Conservation (phyloP, 1,140 invertebrate genomes). For the Coboldia fuscipes region DNA sequence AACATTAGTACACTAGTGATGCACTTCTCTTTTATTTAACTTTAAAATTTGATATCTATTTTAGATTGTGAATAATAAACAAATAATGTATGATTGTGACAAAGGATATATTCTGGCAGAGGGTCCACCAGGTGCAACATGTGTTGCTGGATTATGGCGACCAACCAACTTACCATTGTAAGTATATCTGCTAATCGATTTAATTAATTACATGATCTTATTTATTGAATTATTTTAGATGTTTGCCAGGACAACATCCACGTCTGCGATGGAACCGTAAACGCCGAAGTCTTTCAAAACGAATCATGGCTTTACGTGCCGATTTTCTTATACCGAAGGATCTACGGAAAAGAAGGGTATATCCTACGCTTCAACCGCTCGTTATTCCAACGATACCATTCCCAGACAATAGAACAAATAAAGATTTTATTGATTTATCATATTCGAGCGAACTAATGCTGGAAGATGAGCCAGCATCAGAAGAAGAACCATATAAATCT, state of each 20-base stretch:
- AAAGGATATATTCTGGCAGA: slow-evolving; percentile 69
- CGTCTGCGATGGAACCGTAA: slow-evolving; percentile 53
- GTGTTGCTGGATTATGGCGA: slow-evolving; percentile 19
- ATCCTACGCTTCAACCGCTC: too few relatives aligned
- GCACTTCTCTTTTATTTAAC: neutral
- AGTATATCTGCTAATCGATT: slow-evolving; percentile 4
- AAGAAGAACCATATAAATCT: too few relatives aligned
- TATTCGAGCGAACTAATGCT: too few relatives aligned
- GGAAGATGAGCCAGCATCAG: too few relatives aligned
- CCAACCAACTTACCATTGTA: slow-evolving; percentile 13
- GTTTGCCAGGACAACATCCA: slow-evolving; percentile 63
- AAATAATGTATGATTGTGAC: slow-evolving; percentile 92
- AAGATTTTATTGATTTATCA: too few relatives aligned
- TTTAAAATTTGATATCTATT: slow-evolving; percentile 1
- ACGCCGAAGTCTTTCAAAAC: too few relatives aligned
- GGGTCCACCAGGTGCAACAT: slow-evolving; percentile 67
- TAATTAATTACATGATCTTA: slow-evolving; percentile 2
- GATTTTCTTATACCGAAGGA: too few relatives aligned
- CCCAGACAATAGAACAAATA: too few relatives aligned
- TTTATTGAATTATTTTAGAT: slow-evolving; percentile 30
- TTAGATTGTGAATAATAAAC: slow-evolving; percentile 69
- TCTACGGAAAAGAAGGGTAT: too few relatives aligned
- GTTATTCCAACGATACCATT: too few relatives aligned
- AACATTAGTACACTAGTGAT: neutral
- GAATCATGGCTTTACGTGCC: too few relatives aligned